These are phyloP conservation scores for Thomomys bottae DNA, from an alignment of 2,113 vertebrate species.

Conservation along the genomic window DNA sequence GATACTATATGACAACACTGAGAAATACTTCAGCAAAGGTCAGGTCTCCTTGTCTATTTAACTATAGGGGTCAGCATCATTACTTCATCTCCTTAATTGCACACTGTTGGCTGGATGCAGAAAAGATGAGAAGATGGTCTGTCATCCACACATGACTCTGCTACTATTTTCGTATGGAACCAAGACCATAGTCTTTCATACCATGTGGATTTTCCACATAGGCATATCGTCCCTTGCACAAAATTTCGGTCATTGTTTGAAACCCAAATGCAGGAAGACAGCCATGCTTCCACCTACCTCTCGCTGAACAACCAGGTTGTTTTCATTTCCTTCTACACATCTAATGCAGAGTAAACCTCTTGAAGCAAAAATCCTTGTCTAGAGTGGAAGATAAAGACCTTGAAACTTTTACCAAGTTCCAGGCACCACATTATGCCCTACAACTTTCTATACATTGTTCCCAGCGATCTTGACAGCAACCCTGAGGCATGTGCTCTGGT, in stretches of 20 bases:
- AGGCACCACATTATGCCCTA: not conserved
- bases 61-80: not conserved
- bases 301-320: not conserved
- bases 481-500: not conserved
- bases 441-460: not conserved
- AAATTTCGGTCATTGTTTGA: not conserved
- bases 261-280: not conserved
- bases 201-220: not conserved
- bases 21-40: conserved; percentile 14
- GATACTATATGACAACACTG: not conserved
- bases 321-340: not conserved
- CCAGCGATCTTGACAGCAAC: not conserved
- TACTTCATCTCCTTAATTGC: not conserved
- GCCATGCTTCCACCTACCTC: not conserved
- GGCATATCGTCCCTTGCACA: not conserved
- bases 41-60: not conserved
- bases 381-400: not conserved
- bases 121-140: not conserved
- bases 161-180: not conserved
- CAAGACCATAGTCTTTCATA: not conserved
- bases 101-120: not conserved
- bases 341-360: not conserved
- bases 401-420: not conserved
- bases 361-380: not conserved
- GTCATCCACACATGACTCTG: not conserved